Conservation (phyloP, 2,113 vertebrate species). For the Gadus macrocephalus region DNA sequence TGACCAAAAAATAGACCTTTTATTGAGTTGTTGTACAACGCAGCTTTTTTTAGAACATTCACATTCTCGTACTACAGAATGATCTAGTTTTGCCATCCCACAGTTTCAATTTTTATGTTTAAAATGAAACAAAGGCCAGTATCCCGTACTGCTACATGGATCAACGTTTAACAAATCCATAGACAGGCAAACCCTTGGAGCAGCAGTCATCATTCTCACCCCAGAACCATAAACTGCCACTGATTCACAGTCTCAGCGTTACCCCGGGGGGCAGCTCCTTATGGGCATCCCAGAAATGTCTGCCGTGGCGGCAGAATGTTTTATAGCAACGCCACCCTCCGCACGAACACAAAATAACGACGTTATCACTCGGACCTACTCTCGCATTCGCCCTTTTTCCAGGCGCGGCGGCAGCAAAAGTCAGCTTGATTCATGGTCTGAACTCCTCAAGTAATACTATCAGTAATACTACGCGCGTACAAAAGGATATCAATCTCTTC, state of each 20-base stretch:
- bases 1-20: constrained; percentile 8
- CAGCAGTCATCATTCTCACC: too few relatives aligned
- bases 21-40: too few relatives aligned
- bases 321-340: constrained; percentile 51
- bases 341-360: constrained; percentile 49
- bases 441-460: constrained; percentile 59
- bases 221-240: too few relatives aligned
- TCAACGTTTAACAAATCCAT: constrained; percentile 40
- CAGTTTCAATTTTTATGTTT: too few relatives aligned
- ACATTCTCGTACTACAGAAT: too few relatives aligned
- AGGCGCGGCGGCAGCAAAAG: constrained; percentile 55
- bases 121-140: too few relatives aligned
- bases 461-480: constrained; percentile 59
- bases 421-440: constrained; percentile 59
- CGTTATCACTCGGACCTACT: constrained; percentile 46
- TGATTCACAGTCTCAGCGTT: constrained; percentile 10
- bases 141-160: too few relatives aligned
- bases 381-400: constrained; percentile 51
- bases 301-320: constrained; percentile 25
- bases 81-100: too few relatives aligned
- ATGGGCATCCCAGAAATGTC: constrained; percentile 2
- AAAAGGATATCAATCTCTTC: constrained; percentile 66
- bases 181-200: background rate
- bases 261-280: constrained; percentile 21
- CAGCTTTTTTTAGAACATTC: too few relatives aligned